A percentile compares a stretch with the other conserved stretches of the same genome.
phyloP scores from a whole-genome alignment of 2,797 vertebrate species.

The Salarias fasciatus region DNA sequence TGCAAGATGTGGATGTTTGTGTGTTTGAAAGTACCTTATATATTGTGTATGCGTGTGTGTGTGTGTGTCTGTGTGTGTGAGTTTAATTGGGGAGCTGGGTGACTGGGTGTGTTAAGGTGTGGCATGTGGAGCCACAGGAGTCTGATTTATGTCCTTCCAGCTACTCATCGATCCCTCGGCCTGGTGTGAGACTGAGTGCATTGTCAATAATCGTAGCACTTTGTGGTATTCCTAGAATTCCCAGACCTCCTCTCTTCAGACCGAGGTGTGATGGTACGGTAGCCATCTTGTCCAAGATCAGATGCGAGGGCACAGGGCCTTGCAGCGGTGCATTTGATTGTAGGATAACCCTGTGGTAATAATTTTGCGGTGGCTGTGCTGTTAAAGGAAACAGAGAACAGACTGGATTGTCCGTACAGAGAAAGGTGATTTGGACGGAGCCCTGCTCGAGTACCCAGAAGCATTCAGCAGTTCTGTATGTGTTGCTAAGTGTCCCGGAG shows the following conservation, averaged over 20 bases:
- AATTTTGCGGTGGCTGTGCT: constrained; percentile 35
- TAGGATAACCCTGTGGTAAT: constrained; percentile 32
- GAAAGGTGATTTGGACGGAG: constrained; percentile 56
- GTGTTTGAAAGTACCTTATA: constrained; percentile 1
- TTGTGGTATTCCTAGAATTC: constrained; percentile 81
- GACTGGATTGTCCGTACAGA: constrained; percentile 52
- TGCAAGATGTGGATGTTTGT: constrained; percentile 33
- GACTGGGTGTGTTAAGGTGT: constrained; percentile 67
- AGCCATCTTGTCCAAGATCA: constrained; percentile 70
- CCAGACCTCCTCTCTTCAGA: constrained; percentile 56
- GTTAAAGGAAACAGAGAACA: constrained; percentile 45
- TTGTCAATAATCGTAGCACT: constrained; percentile 81
- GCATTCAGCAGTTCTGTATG: constrained; percentile 73
- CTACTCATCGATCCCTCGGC: constrained; percentile 69
- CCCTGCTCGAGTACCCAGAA: constrained; percentile 56
- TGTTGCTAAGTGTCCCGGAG: constrained; percentile 81
- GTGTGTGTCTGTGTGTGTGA: constrained; percentile 15
- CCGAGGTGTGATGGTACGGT: constrained; percentile 69
- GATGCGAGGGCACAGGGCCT: constrained; percentile 56
- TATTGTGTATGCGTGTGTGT: constrained; percentile 28
- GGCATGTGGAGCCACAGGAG: constrained; percentile 69
- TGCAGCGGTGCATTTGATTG: constrained; percentile 60
- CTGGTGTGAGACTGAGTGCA: constrained; percentile 77
- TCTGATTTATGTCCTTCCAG: constrained; percentile 80
- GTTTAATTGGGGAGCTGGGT: constrained; percentile 65